These are phyloP conservation scores for Blomia tropicalis DNA, from an alignment of 2,888 invertebrate species.

Conservation along the genomic window DNA sequence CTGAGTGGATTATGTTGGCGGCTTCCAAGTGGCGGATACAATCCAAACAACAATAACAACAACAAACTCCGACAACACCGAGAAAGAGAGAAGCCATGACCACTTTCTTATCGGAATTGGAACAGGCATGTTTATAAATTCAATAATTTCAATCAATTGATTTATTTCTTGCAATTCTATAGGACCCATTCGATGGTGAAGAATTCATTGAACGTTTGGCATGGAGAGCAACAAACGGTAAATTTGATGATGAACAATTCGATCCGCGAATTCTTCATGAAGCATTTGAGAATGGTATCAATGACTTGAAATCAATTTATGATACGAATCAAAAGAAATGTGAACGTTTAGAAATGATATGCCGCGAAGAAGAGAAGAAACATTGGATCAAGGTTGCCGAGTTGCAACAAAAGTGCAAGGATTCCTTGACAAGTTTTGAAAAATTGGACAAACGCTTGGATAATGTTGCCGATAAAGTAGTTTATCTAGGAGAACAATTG, in stretches of 20 bases:
- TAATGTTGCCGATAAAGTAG: slow-evolving; percentile 87
- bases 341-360: slow-evolving; percentile 57
- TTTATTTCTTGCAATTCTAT: slow-evolving; percentile 16
- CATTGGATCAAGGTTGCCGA: slow-evolving; percentile 64
- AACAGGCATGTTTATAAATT: slow-evolving; percentile 17
- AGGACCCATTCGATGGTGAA: slow-evolving; percentile 93
- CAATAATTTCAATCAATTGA: neutral
- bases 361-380: slow-evolving; percentile 67
- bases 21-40: too few relatives aligned
- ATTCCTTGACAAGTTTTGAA: slow-evolving; percentile 72
- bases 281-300: slow-evolving; percentile 79
- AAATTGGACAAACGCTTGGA: slow-evolving; percentile 88
- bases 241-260: slow-evolving; percentile 50
- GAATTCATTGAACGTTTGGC: slow-evolving; percentile 94
- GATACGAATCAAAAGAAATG: slow-evolving; percentile 64
- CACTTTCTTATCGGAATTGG: slow-evolving; percentile 21
- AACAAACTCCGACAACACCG: too few relatives aligned
- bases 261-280: slow-evolving; percentile 55
- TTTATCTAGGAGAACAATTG: slow-evolving; percentile 93
- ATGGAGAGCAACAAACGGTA: slow-evolving; percentile 67
- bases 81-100: too few relatives aligned
- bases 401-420: slow-evolving; percentile 67
- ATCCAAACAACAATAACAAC: too few relatives aligned
- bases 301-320: slow-evolving; percentile 52
- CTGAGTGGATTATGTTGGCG: too few relatives aligned